Percentiles rank a stretch among this genome's conserved stretches.
Conservation (phyloP, 2,888 invertebrate genomes). For the Leptinotarsa juncta region DNA sequence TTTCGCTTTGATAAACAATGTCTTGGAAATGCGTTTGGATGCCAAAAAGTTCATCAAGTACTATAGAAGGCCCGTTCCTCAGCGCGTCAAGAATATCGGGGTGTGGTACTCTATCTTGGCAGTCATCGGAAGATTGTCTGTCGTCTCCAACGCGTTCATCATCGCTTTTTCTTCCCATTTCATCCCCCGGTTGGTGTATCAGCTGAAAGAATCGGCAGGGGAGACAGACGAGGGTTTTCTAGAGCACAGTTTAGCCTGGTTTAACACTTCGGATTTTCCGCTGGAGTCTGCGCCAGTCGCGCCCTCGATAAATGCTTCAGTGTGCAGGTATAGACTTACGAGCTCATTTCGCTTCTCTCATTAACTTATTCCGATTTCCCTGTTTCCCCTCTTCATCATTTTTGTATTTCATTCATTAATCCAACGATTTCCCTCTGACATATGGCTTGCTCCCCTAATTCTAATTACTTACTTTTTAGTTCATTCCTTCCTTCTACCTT, state of each 20-base stretch:
- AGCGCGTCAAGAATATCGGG: constrained; percentile 81
- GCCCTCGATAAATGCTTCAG: constrained; percentile 55
- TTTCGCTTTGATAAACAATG: constrained; percentile 84
- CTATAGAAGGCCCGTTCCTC: constrained; percentile 79
- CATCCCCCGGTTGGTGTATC: constrained; percentile 82
- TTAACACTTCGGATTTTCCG: constrained; percentile 73
- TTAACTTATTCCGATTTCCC: neutral
- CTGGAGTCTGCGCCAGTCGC: constrained; percentile 59
- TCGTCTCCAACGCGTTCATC: constrained; percentile 80
- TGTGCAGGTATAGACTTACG: constrained; percentile 69
- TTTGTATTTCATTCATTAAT: too few relatives aligned
- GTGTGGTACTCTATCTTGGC: constrained; percentile 83
- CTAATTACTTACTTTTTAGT: too few relatives aligned
- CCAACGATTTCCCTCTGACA: neutral
- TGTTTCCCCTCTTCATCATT: too few relatives aligned
- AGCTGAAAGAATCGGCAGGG: constrained; percentile 61
- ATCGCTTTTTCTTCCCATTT: constrained; percentile 89
- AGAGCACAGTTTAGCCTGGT: constrained; percentile 76
- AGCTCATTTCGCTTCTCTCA: neutral
- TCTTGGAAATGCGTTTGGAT: constrained; percentile 85
- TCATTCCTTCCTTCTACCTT: too few relatives aligned
- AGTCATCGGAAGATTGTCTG: constrained; percentile 79
- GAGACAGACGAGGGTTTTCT: constrained; percentile 73
- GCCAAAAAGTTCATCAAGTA: constrained; percentile 84
- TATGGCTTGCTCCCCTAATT: too few relatives aligned